Base-by-base conservation (phyloP, 1,140 invertebrate genomes). In the Eciton burchellii region DNA sequence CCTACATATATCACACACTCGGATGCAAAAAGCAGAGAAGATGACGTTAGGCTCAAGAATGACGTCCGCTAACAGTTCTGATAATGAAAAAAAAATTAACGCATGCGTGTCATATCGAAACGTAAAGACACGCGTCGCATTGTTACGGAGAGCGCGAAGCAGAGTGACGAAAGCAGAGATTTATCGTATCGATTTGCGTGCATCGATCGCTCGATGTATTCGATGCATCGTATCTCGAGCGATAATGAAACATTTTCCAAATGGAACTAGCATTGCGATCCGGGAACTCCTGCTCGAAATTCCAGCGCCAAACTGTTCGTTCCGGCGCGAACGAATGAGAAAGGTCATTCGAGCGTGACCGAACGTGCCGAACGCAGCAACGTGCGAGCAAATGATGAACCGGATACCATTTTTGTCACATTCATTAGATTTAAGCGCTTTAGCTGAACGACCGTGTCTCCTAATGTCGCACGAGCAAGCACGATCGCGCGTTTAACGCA, bases 231-330 rank as follows among this genome's bases (percentile, higher is more conserved):
- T n/a, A 11, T 14, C 21, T 3, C 26, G 57, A 62, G 59, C 26
- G 26, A 14, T 49, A 74, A 74, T 74, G 43, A 74, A 74, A 74
- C n/a, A 43, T 24, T 74, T 60, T 74, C 14, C 57, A 74, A 74
- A 74, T 74, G n/a, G 63, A 74, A 74, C 16, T 74, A 56, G 45
- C 72, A 62, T 74, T 14, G 43, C 57, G 62, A 63, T 63, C 62
- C 26, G 56, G 8, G 49, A 76, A 8, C 19, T 65, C 19, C 35
- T 63, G n/a, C 72, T 52, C 43, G 26, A 76, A 76, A 76, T 76
- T 49, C 19, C n/a, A 54, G 9, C 24, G 19, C 2, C 16, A 11
- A 76, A 24, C 49, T 76, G 65, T 76, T 54, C 24, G 14, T 16
- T 35, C 47, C 19, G 24, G 24, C 63, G 24, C 45, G 14, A 49